Percentiles rank a stretch among this genome's conserved stretches.
Conservation (phyloP, 2,888 invertebrate genomes). For the Zeuzera pyrina region DNA sequence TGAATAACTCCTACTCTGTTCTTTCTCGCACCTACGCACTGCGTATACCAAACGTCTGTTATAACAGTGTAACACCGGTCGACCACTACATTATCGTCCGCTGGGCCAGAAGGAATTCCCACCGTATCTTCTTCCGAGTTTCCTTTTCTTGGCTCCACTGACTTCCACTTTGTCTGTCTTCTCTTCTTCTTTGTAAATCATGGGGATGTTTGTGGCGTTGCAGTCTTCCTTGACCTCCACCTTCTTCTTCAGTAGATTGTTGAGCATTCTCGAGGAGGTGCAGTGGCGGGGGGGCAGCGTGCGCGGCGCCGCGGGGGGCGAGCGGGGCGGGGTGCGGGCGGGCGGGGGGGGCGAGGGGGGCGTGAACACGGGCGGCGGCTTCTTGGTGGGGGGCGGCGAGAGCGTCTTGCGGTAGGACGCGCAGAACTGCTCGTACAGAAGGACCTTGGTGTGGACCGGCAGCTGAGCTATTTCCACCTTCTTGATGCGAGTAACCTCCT, state of each 20-base stretch:
- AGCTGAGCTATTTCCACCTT: constrained; percentile 71
- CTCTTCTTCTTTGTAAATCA: constrained; percentile 26
- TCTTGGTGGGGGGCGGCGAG: constrained; percentile 20
- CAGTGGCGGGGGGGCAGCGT: constrained; percentile 38
- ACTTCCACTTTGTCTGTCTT: constrained; percentile 24
- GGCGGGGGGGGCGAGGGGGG: constrained; percentile 13
- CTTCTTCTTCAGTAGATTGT: constrained; percentile 41
- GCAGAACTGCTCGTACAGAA: constrained; percentile 67
- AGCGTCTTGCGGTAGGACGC: constrained; percentile 38
- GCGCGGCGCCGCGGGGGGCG: constrained; percentile 10
- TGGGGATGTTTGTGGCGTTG: constrained; percentile 27
- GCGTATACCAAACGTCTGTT: too few species aligned
- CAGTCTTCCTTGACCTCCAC: constrained; percentile 23
- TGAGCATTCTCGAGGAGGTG: constrained; percentile 40
- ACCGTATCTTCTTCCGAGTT: constrained; percentile 52
- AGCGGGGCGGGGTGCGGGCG: constrained; percentile 13
- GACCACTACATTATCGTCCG: constrained; percentile 40
- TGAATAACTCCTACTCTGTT: too few species aligned
- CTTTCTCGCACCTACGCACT: too few species aligned
- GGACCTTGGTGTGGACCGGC: constrained; percentile 60
- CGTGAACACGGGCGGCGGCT: constrained; percentile 11
- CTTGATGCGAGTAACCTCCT: constrained; percentile 76
- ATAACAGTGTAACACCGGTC: neutral
- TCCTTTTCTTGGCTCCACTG: constrained; percentile 59
- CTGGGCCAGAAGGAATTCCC: constrained; percentile 62